phyloP scores from a whole-genome alignment of 2,797 vertebrate genomes.

The Urosaurus nigricauda region DNA sequence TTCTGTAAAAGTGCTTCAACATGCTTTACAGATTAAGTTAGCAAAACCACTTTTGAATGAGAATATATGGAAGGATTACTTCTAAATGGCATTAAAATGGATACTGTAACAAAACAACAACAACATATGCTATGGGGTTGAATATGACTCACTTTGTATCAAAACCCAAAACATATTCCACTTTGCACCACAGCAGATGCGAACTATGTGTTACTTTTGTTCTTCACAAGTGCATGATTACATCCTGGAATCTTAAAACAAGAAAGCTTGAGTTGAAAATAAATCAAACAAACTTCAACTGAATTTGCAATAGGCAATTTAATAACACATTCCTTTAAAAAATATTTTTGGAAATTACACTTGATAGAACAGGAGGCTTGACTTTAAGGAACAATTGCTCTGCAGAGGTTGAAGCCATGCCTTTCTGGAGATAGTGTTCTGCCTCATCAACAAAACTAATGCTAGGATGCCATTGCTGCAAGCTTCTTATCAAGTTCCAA shows the following conservation, averaged over 20 bases:
- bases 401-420: background rate
- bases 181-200: background rate
- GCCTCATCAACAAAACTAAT: conserved; percentile 41
- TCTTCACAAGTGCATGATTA: background rate
- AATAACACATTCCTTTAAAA: conserved; percentile 8
- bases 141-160: conserved; percentile 31
- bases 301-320: conserved; percentile 2
- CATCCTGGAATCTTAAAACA: background rate
- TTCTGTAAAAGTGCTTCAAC: conserved; percentile 29
- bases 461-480: conserved; percentile 73
- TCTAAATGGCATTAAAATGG: background rate
- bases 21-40: conserved; percentile 20
- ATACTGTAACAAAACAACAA: background rate
- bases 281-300: background rate
- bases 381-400: background rate
- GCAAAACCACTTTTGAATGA: background rate
- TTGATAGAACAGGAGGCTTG: conserved; percentile 5
- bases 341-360: background rate
- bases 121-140: background rate
- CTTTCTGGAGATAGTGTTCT: background rate
- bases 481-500: conserved; percentile 87
- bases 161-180: conserved; percentile 36
- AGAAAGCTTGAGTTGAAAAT: background rate
- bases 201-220: conserved; percentile 36
- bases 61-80: background rate